Evolutionary conservation across 2,113 vertebrate species (phyloP).

Genomic region (Redunca redunca): DNA sequence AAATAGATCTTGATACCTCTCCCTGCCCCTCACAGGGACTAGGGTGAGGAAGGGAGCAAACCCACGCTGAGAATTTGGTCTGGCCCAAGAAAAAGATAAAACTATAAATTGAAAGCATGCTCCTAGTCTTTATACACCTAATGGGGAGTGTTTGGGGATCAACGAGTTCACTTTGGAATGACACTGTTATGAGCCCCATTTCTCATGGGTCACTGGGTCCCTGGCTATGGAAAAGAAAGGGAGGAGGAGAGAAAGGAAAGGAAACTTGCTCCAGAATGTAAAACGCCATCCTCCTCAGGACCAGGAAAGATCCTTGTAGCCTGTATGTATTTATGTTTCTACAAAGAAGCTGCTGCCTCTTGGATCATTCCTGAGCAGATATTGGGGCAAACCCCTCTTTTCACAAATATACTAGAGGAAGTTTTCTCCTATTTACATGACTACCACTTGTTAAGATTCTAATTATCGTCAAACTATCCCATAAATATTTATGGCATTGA

Average conservation of each 20-base stretch:
- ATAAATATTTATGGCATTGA: conserved; percentile 28
- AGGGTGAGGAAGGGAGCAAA: background rate
- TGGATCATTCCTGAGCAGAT: background rate
- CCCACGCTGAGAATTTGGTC: background rate
- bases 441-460: background rate
- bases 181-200: background rate
- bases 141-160: background rate
- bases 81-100: background rate
- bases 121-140: background rate
- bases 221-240: background rate
- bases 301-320: background rate
- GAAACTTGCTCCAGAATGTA: background rate
- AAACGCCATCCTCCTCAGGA: background rate
- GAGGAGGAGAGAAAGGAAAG: background rate
- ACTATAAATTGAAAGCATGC: background rate
- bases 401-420: background rate
- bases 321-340: background rate
- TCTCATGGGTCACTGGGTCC: background rate
- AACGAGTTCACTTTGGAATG: background rate
- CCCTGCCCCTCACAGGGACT: background rate
- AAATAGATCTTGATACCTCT: background rate
- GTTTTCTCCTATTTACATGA: background rate
- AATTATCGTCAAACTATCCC: background rate
- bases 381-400: fast-evolving
- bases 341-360: background rate